A percentile compares a stretch with the other conserved stretches of the same genome.
Evolutionary conservation across 2,888 invertebrate genomes (phyloP).

Genomic region (Sipunculus nudus): DNA sequence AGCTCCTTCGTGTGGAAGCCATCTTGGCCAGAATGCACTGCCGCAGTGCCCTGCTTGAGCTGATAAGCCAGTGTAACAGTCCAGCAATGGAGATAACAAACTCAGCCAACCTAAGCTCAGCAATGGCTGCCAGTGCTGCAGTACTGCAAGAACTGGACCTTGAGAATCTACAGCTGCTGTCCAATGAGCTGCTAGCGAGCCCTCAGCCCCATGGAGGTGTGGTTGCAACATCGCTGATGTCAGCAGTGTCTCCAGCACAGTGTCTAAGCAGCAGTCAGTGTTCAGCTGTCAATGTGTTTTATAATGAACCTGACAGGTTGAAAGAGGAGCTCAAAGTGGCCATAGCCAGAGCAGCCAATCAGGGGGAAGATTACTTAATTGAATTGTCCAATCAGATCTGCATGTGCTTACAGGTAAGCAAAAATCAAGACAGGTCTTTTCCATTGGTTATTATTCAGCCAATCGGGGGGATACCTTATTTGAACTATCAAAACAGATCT

Average conservation of each 20-base stretch:
- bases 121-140: conserved; percentile 56
- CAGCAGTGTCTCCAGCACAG: conserved; percentile 46
- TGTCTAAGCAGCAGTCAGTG: conserved; percentile 51
- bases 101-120: conserved; percentile 39
- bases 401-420: conserved; percentile 60
- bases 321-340: conserved; percentile 60
- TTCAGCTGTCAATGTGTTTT: conserved; percentile 58
- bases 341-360: conserved; percentile 60
- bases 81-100: conserved; percentile 56
- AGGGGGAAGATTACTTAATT: conserved; percentile 64
- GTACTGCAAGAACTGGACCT: conserved; percentile 62
- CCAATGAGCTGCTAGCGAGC: conserved; percentile 56
- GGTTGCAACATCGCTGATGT: conserved; percentile 43
- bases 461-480: too few relatives aligned
- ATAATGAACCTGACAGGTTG: conserved; percentile 51
- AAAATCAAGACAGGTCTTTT: not conserved
- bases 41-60: conserved; percentile 58
- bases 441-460: conserved; percentile 1
- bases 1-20: conserved; percentile 59
- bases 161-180: conserved; percentile 65
- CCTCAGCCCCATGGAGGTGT: conserved; percentile 59
- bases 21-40: conserved; percentile 59
- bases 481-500: too few relatives aligned
- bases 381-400: conserved; percentile 64
- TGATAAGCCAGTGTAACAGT: conserved; percentile 62